Conservation (phyloP, 2,113 vertebrate species). For the Galemys pyrenaicus region DNA sequence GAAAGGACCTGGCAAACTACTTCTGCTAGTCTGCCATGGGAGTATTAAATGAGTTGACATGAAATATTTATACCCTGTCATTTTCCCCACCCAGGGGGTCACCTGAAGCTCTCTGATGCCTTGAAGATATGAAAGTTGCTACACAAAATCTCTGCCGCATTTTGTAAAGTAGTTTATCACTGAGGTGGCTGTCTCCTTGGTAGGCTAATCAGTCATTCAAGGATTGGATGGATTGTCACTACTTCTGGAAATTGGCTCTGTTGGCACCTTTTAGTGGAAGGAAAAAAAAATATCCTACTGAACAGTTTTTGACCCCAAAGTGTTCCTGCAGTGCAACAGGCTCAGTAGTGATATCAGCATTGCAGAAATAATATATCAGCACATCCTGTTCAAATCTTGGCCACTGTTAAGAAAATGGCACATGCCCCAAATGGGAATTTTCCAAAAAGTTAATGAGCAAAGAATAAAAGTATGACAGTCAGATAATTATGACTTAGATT, state of each 20-base stretch:
- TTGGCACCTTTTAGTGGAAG: no score
- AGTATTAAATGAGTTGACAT: not conserved
- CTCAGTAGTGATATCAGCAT: not conserved
- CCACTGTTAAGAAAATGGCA: not conserved
- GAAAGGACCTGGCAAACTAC: not conserved
- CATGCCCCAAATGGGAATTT: conserved; percentile 10
- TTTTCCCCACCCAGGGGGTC: not conserved
- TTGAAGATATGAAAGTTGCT: not conserved
- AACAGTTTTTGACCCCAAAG: not conserved
- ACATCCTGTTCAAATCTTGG: not conserved
- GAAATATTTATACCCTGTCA: not conserved
- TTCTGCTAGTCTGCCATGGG: not conserved
- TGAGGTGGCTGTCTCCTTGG: not conserved
- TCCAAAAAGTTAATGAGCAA: conserved; percentile 17
- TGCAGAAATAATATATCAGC: conserved; percentile 14
- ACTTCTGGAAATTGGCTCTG: not conserved
- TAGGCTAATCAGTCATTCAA: not conserved
- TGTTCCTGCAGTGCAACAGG: not conserved
- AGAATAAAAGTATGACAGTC: not conserved
- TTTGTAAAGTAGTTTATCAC: not conserved
- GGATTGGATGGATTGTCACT: not conserved
- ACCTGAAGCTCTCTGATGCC: not conserved
- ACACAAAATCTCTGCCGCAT: not conserved
- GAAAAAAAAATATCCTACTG: not conserved
- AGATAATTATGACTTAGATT: not conserved